Percentiles rank a stretch among this genome's conserved stretches.
Conservation (phyloP, 1,140 invertebrate genomes). For the Teleopsis dalmanni region DNA sequence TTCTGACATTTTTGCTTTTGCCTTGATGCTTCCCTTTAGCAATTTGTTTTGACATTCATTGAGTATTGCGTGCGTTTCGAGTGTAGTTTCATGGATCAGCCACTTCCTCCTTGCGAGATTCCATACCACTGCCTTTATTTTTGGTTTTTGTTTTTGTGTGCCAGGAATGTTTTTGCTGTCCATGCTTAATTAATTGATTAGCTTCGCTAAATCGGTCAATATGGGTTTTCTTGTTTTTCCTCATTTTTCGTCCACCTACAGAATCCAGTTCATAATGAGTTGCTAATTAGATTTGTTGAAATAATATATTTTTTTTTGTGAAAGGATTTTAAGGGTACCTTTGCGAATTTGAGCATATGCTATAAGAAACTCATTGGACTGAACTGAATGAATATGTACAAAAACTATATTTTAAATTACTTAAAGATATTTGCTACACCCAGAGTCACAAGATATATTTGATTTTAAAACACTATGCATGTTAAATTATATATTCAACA, state of each 20-base stretch:
- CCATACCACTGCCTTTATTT: not conserved
- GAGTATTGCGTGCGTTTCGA: not conserved
- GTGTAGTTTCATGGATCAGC: too few species aligned
- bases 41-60: constrained; percentile 1
- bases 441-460: too few species aligned
- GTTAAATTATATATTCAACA: too few species aligned
- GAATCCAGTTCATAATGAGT: constrained; percentile 27
- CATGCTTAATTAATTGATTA: constrained; percentile 17
- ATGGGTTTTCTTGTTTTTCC: constrained; percentile 10
- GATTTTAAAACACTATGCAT: too few species aligned
- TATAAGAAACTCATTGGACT: too few species aligned
- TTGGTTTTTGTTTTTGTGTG: not conserved
- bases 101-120: constrained; percentile 3
- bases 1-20: constrained; percentile 27
- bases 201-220: constrained; percentile 18
- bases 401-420: too few species aligned
- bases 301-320: too few species aligned
- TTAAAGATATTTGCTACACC: too few species aligned
- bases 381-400: too few species aligned
- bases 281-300: constrained; percentile 40
- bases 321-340: too few species aligned
- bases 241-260: not conserved
- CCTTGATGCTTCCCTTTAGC: not conserved
- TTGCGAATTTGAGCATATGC: too few species aligned
- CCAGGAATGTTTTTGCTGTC: not conserved